Conservation (phyloP, 2,113 vertebrate genomes). For the Oreochromis spilurus region DNA sequence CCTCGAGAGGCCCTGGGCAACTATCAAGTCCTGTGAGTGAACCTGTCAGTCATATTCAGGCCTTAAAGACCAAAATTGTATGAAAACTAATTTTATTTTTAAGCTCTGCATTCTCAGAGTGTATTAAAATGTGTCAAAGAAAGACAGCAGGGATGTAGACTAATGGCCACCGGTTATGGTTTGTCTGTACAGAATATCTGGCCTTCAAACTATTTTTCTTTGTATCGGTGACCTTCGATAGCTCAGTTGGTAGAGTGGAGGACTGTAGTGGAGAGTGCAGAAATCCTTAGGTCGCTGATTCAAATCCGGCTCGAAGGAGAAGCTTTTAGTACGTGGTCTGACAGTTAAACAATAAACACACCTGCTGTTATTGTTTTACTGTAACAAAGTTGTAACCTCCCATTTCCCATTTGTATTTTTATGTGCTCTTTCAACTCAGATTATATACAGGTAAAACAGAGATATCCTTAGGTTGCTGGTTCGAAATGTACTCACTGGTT, state of each 20-base stretch:
- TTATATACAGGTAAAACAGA: too few species aligned
- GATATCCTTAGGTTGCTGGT: too few species aligned
- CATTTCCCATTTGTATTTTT: too few species aligned
- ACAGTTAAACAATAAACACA: too few species aligned
- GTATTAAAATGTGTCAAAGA: not conserved
- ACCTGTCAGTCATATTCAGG: not conserved
- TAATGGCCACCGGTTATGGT: not conserved
- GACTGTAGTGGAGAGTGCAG: too few species aligned
- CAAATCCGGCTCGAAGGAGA: too few species aligned
- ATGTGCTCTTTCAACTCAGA: too few species aligned
- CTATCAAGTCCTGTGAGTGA: constrained; percentile 95
- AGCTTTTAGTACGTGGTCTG: too few species aligned
- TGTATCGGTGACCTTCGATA: not conserved
- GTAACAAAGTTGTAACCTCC: too few species aligned
- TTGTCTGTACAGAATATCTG: not conserved
- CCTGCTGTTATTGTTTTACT: too few species aligned
- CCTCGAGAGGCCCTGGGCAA: constrained; percentile 89
- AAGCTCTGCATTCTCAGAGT: not conserved
- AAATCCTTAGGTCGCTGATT: too few species aligned
- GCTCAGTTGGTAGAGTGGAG: not conserved
- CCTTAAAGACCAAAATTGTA: not conserved
- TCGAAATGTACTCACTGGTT: too few species aligned
- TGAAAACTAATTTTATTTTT: not conserved
- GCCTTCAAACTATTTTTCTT: not conserved
- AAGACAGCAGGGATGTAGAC: not conserved